Evolutionary conservation across 1,140 invertebrate species (phyloP), one percentile per base, ranked within the genome.

Genomic region (Capitella teleta): DNA sequence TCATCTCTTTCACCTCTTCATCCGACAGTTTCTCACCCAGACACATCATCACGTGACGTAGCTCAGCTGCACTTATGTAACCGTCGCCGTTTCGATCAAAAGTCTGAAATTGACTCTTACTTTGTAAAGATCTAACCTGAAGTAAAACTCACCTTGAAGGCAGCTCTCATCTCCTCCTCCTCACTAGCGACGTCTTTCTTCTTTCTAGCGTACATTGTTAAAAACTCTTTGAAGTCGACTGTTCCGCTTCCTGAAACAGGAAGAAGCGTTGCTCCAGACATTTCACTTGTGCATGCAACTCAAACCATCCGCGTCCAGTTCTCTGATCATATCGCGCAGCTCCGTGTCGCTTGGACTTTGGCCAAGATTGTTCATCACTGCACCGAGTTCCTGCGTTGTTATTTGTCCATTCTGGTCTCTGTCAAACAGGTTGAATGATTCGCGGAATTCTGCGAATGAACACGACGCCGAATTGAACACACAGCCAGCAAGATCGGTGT

Each of bases 211-310:
- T 28, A 95, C 91, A 96, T 96, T 62, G 91, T 95, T 58, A 96
- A 79, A 77, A 96, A 96, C 76, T 96, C 91, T 59, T 91, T 90
- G 75, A 96, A 96, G 76, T 96, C 91, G 76, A 96, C 95, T 66
- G 91, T 95, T 60, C 91, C 91, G 74, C 95, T 96, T 25, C 40
- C 47, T 49, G 25, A 14, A 32, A 18, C 8, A 41, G 19, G 18
- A 19, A 41, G 10, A 41, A 41, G n/a, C n/a, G n/a, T n/a, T n/a
- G n/a, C n/a, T n/a, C n/a, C n/a, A n/a, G n/a, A n/a, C n/a, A 10
- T 10, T n/a, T 34, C 32, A 34, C 32, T 34, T n/a, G n/a, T n/a
- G 10, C 32, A 34, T n/a, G 12, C 6, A 10, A 3, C 40, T 14
- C 26, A 21, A 25, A 54, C 52, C 52, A 44, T 54, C 52, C 5